Evolutionary conservation across 1,140 invertebrate genomes (phyloP).

Genomic region (Calycopis cecrops): DNA sequence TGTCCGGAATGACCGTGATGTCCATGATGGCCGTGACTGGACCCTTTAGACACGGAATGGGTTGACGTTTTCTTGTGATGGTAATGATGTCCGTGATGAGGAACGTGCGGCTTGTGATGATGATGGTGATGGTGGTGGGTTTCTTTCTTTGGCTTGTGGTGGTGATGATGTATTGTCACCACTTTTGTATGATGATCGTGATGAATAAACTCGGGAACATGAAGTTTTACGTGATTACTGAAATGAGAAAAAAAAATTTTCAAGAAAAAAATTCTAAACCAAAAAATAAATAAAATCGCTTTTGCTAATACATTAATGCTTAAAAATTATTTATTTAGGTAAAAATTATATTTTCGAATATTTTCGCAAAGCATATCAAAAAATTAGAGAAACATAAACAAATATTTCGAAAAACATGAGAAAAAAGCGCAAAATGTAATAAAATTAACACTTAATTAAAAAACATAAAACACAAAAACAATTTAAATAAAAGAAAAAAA

Average conservation of each 20-base stretch:
- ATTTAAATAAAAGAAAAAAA: not conserved
- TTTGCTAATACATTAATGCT: constrained; percentile 13
- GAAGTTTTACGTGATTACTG: constrained; percentile 75
- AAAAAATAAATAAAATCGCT: not conserved
- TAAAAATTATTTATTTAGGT: not conserved
- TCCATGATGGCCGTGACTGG: constrained; percentile 46
- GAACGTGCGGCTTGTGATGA: constrained; percentile 44
- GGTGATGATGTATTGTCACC: constrained; percentile 73
- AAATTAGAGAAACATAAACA: no score
- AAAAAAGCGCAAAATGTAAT: not conserved
- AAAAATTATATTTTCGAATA: no score
- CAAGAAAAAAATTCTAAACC: constrained; percentile 6
- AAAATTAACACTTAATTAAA: not conserved
- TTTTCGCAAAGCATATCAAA: no score
- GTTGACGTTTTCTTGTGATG: constrained; percentile 52
- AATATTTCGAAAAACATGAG: not conserved
- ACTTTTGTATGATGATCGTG: constrained; percentile 76
- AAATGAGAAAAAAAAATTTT: constrained; percentile 31
- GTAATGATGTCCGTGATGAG: constrained; percentile 49
- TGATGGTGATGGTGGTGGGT: constrained; percentile 60
- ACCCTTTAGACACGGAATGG: constrained; percentile 39
- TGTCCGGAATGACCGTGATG: constrained; percentile 37
- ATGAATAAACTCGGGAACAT: constrained; percentile 76
- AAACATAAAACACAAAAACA: not conserved
- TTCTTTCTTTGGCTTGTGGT: constrained; percentile 65